A percentile compares a stretch with the other conserved stretches of the same genome.
Conservation (phyloP, 1,140 invertebrate species). For the Drosophila triauraria region DNA sequence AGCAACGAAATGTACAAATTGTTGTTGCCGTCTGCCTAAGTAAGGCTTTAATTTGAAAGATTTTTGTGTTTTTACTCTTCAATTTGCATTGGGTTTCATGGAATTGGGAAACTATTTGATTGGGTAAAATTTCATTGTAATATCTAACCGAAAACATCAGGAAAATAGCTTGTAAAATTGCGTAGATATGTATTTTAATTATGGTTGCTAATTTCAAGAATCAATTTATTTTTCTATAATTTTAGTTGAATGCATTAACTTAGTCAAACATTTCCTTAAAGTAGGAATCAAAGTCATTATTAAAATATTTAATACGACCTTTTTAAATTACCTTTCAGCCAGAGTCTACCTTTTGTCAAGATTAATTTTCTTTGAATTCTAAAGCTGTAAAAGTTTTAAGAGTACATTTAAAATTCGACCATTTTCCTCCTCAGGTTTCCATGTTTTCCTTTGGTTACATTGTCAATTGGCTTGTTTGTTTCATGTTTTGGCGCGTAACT, state of each 20-base stretch:
- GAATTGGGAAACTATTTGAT: neutral
- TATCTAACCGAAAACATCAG: neutral
- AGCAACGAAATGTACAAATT: constrained; percentile 51
- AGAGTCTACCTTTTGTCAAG: no score
- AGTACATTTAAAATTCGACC: constrained; percentile 11
- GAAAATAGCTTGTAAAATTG: neutral
- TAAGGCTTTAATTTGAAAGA: constrained; percentile 35
- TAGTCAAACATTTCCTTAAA: no score
- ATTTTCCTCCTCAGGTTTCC: neutral
- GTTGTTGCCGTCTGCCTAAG: constrained; percentile 39
- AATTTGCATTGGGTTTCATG: neutral
- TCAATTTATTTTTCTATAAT: no score
- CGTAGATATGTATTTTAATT: neutral
- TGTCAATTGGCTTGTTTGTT: constrained; percentile 78
- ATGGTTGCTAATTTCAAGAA: neutral
- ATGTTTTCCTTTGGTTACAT: constrained; percentile 36
- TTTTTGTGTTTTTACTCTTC: constrained; percentile 31
- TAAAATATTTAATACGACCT: no score
- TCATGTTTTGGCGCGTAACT: constrained; percentile 80
- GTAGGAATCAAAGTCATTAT: no score
- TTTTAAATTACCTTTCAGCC: no score
- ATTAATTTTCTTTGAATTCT: no score
- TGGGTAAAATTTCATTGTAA: neutral
- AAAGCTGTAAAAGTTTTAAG: no score
- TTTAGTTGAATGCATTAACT: no score